Evolutionary conservation across 2,888 invertebrate species (phyloP).

Genomic region (Drosophila neotestacea): DNA sequence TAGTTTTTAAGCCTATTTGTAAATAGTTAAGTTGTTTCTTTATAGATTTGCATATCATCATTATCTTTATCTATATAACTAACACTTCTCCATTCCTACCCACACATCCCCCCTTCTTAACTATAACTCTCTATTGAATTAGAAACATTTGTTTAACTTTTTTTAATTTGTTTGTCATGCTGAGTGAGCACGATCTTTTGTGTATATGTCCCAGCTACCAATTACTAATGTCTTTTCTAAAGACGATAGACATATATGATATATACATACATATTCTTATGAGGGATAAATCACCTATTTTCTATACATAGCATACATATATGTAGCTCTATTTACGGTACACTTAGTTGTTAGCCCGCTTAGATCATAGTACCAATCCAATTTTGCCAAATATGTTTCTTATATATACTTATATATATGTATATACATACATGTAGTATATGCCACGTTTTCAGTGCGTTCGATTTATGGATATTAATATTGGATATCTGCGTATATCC

Average conservation of each 20-base stretch:
- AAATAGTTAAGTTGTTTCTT: constrained; percentile 68
- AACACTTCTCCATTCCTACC: constrained; percentile 2
- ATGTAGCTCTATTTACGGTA: constrained; percentile 38
- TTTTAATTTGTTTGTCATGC: constrained; percentile 50
- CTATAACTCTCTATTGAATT: constrained; percentile 5
- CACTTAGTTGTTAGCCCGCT: constrained; percentile 50
- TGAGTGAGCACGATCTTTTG: constrained; percentile 6
- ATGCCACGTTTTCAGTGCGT: constrained; percentile 22
- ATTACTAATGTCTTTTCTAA: constrained; percentile 13
- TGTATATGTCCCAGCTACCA: constrained; percentile 31
- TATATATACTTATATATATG: constrained; percentile 29
- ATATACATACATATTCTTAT: constrained; percentile 25
- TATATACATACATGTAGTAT: constrained; percentile 4
- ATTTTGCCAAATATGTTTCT: constrained; percentile 78
- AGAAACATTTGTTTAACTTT: constrained; percentile 22
- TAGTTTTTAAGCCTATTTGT: constrained; percentile 60
- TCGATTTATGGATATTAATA: constrained; percentile 4
- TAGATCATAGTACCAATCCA: constrained; percentile 66
- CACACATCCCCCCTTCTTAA: not conserved
- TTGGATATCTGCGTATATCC: constrained; percentile 32
- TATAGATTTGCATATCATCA: constrained; percentile 36
- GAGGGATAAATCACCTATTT: constrained; percentile 11
- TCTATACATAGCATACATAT: constrained; percentile 10
- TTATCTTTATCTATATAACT: constrained; percentile 31
- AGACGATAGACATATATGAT: constrained; percentile 16